A percentile compares a stretch with the other conserved stretches of the same genome.
phyloP scores from a whole-genome alignment of 1,140 invertebrate genomes.

The Calosoma granatense region DNA sequence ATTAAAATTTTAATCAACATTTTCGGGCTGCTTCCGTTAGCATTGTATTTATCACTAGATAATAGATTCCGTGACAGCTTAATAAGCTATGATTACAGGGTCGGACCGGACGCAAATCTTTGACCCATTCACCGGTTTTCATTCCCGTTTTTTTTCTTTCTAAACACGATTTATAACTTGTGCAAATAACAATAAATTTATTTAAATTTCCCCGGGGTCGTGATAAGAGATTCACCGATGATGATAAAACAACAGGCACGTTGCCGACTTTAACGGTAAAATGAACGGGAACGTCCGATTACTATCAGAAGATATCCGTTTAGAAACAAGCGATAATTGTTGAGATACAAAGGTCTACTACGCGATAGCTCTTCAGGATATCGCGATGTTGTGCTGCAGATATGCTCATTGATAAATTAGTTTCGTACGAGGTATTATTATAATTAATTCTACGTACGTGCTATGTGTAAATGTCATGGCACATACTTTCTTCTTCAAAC shows the following conservation, averaged over 20 bases:
- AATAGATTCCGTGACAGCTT: conserved; percentile 3
- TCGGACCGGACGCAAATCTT: not conserved
- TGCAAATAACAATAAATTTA: not conserved
- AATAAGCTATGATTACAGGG: conserved; percentile 2
- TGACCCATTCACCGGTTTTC: not conserved
- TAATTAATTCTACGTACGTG: not conserved
- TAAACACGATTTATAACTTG: not conserved
- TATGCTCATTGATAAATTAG: not conserved
- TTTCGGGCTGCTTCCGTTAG: not conserved
- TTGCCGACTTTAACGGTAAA: not conserved
- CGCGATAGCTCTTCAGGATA: not conserved
- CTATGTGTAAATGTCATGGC: no score
- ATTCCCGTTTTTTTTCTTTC: no score
- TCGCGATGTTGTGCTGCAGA: no score
- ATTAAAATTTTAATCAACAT: conserved; percentile 7
- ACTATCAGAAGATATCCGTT: not conserved
- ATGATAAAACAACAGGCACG: not conserved
- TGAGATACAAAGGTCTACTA: not conserved
- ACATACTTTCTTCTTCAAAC: no score
- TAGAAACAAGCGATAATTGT: not conserved
- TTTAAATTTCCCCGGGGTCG: not conserved
- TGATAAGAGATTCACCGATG: not conserved
- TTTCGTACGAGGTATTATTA: not conserved
- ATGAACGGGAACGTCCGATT: not conserved
- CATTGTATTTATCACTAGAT: conserved; percentile 7